phyloP scores from a whole-genome alignment of 53 echinoderm and acorn worm species.

The Hippasteria phrygiana region DNA sequence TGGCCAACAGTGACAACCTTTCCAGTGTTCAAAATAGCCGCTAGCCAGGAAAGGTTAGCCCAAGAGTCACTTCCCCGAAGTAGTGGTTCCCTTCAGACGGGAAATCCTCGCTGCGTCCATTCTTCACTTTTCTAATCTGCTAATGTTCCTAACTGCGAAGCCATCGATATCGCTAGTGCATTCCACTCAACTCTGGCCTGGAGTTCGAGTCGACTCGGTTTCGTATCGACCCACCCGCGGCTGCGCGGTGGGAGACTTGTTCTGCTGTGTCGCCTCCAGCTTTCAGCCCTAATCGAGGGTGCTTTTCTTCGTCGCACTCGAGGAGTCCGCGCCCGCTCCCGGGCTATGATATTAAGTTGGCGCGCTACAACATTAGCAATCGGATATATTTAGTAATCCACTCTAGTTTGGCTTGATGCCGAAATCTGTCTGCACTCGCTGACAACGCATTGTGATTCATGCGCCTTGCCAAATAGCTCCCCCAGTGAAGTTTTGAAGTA shows the following conservation, averaged over 20 bases:
- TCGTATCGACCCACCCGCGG: constrained; percentile 10
- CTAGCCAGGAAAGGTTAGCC: too few relatives aligned
- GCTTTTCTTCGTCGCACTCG: neutral
- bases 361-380: neutral
- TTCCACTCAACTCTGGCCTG: neutral
- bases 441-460: too few relatives aligned
- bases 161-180: neutral
- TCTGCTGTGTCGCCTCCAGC: neutral
- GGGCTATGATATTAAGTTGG: too few relatives aligned
- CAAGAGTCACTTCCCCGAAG: neutral
- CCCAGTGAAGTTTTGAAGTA: too few relatives aligned
- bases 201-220: neutral
- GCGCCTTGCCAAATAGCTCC: too few relatives aligned
- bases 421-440: too few relatives aligned
- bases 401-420: too few relatives aligned
- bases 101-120: neutral
- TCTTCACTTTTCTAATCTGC: neutral
- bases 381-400: too few relatives aligned
- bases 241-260: neutral
- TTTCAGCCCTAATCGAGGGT: neutral
- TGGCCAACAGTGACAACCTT: too few relatives aligned
- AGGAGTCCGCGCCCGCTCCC: neutral
- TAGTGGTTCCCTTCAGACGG: neutral
- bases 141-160: neutral
- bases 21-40: too few relatives aligned